Evolutionary conservation across 2,797 vertebrate genomes (phyloP), one percentile per base, ranked within the genome.

Genomic region (Caiman crocodilus): DNA sequence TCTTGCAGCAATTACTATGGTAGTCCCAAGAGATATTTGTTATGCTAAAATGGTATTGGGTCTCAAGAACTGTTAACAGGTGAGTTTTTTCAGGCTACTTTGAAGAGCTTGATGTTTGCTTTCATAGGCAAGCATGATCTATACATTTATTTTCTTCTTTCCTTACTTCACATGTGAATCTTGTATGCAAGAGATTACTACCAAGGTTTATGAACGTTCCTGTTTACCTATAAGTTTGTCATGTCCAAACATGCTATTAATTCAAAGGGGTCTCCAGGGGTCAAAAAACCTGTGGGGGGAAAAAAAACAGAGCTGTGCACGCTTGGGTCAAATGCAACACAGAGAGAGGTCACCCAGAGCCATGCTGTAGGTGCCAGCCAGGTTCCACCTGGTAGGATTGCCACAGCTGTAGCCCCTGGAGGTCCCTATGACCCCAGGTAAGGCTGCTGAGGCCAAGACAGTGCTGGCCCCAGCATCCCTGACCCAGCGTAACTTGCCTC

Each of bases 131-230:
- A 94, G 87, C 87, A 82, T 96, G 90, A 96, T 93, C 95, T 92
- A 42, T 92, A 25, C 96, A 90, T 96, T 97, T 96, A 93, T 95
- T 96, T 96, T 95, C 93, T 93, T 93, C 83, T 81, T 95, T 96
- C 90, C 91, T 96, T 94, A 81, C 88, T 92, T 94, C 92, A 91
- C 92, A 82, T 87, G 94, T 82, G 96, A 96, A 92, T 97, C 95
- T 93, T 97, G 94, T 94, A 85, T 87, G 89, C 1, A 6, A 96
- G 96, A 93, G 95, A 95, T 96, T 96, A 97, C 92, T 94, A 96
- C 94, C 92, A 94, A 90, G 61, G 93, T 93, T 95, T 93, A 95
- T 93, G 95, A 94, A 96, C 83, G 96, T 97, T 98, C 97, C 94
- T 96, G 89, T 97, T 97, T 97, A 96, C 94, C 94, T 96, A 95